Conservation (phyloP, 2,113 vertebrate species). For the Cyanoramphus novaezelandiae region DNA sequence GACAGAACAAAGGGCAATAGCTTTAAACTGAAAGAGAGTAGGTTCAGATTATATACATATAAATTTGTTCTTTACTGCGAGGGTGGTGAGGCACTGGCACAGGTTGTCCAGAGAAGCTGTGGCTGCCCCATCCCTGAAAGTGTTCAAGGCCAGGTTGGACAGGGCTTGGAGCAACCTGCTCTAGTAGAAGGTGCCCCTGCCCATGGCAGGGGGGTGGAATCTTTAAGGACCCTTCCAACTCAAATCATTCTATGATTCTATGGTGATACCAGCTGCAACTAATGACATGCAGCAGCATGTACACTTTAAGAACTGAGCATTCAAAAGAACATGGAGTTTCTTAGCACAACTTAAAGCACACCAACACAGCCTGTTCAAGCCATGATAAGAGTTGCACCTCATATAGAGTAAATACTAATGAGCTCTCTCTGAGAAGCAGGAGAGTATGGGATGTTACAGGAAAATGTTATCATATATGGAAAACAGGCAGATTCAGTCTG, state of each 20-base stretch:
- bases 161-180: not conserved
- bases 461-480: not conserved
- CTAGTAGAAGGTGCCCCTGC: not conserved
- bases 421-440: not conserved
- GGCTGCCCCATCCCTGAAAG: too few relatives aligned
- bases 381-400: accelerated
- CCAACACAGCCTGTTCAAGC: not conserved
- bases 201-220: not conserved
- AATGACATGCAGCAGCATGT: not conserved
- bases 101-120: not conserved
- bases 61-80: not conserved
- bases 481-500: not conserved
- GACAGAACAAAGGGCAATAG: not conserved
- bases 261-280: not conserved
- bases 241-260: not conserved
- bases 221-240: not conserved
- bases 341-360: not conserved
- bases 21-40: not conserved
- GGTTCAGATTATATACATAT: not conserved
- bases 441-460: not conserved
- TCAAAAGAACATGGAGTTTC: not conserved
- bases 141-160: not conserved
- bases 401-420: not conserved
- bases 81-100: not conserved
- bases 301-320: not conserved